A percentile compares a stretch with the other conserved stretches of the same genome.
phyloP scores from a whole-genome alignment of 2,797 vertebrate species.

The Graptemys geographica region DNA sequence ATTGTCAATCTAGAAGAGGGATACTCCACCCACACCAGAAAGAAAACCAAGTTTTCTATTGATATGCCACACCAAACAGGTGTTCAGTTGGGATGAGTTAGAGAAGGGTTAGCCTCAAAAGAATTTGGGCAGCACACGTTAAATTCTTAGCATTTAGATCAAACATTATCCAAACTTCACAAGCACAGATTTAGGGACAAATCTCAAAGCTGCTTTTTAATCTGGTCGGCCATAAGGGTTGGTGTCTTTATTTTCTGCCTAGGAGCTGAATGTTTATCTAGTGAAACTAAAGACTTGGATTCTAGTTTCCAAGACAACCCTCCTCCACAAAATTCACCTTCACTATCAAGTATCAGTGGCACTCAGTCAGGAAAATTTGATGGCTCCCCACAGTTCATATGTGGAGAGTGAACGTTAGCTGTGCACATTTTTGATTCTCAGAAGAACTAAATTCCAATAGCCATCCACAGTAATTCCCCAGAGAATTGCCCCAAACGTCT shows the following conservation, averaged over 20 bases:
- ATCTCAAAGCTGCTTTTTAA: accelerated
- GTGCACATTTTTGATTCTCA: not conserved
- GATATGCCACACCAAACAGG: not conserved
- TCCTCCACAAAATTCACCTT: not conserved
- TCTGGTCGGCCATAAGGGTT: not conserved
- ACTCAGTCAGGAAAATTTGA: not conserved
- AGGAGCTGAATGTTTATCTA: accelerated
- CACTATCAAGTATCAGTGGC: not conserved
- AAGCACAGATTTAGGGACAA: not conserved
- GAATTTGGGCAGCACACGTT: too few species aligned
- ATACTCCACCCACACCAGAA: not conserved
- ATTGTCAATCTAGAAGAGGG: too few species aligned
- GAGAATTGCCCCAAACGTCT: not conserved
- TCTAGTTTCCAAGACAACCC: accelerated
- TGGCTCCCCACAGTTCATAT: too few species aligned
- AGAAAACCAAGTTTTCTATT: not conserved
- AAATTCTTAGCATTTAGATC: not conserved
- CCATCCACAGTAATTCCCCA: not conserved
- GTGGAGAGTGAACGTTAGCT: not conserved
- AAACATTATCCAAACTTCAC: not conserved
- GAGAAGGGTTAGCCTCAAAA: too few species aligned
- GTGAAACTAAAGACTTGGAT: accelerated
- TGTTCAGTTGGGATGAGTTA: too few species aligned
- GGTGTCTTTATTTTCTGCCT: too few species aligned
- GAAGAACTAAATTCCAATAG: not conserved